Evolutionary conservation across 2,888 invertebrate genomes (phyloP), one percentile per base, ranked within the genome.

Genomic region (Lysandra bellargus): DNA sequence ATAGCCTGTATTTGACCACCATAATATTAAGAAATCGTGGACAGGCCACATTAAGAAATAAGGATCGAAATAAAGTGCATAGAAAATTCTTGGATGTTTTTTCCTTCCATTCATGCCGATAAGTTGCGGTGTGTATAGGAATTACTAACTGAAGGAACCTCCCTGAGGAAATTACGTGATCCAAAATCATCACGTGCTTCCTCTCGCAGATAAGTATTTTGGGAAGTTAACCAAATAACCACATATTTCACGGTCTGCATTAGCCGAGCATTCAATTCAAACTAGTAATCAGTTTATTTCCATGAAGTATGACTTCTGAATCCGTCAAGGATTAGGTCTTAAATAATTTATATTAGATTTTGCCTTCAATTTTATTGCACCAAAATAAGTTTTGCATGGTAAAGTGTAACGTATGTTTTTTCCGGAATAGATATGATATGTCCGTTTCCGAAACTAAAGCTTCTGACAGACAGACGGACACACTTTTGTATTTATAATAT

Each of bases 101-200:
- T 69, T 69, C 30, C 69, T 17, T 33, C 69, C 2, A 69, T 33
- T 33, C 33, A 69, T 33, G 33, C 17, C 33, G 5, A 33, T 30
- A 64, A 64, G 1, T 64, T 7, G 33, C 14, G 1, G 69, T 69
- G 64, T 69, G 17, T 69, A 69, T 69, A 37, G 69, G 69, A 69
- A 69, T 69, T 69, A 14, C 33, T 33, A 37, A 69, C 1, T 69
- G 33, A 17, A 69, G 69, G 12, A 4, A 69, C 69, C 33, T 69
- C 33, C 69, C 69, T 0, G 33, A 33, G 69, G 69, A 69, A 69
- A 69, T 69, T 33, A 69, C 69, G 69, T 69, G 69, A 33, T 69
- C 69, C 69, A 33, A 69, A 69, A 69, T 33, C 33, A 69, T 37
- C 14, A 69, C 69, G 14, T 69, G 69, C 14, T 69, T 69, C 14